Conservation (phyloP, 2,797 vertebrate genomes). For the Poeciliopsis gracilis region DNA sequence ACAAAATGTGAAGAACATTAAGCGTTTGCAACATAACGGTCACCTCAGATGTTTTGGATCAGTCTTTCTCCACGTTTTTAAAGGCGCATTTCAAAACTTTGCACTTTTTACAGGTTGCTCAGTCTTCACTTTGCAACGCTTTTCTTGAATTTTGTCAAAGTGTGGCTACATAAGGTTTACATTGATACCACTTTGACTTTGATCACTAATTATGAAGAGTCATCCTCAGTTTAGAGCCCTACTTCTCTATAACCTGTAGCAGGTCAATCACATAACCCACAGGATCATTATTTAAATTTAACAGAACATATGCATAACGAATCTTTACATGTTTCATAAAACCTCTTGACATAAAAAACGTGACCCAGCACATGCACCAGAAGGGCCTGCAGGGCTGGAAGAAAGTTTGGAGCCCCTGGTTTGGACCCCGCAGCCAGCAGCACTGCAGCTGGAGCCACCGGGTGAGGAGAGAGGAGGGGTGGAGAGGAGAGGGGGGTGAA, state of each 20-base stretch:
- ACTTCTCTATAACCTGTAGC: background rate
- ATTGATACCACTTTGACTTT: background rate
- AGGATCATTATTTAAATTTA: background rate
- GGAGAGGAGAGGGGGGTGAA: constrained; percentile 25
- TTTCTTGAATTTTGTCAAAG: background rate
- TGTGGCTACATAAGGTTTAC: background rate
- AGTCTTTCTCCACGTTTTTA: background rate
- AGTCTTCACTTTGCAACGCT: background rate
- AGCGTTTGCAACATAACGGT: background rate
- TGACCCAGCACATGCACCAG: constrained; percentile 8
- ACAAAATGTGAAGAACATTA: background rate
- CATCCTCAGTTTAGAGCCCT: background rate
- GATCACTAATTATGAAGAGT: background rate
- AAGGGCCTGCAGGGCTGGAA: background rate
- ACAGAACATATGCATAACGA: background rate
- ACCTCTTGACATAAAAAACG: constrained; percentile 17
- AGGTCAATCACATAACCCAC: background rate
- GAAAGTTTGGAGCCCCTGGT: constrained; percentile 21
- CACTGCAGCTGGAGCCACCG: constrained; percentile 40
- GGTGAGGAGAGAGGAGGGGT: constrained; percentile 16
- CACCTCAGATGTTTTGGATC: too few species aligned
- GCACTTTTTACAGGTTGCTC: background rate
- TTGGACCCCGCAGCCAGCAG: constrained; percentile 2
- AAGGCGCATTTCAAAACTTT: background rate
- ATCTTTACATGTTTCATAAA: background rate